phyloP scores from a whole-genome alignment of 2,797 vertebrate genomes.

The Gymnodraco acuticeps region DNA sequence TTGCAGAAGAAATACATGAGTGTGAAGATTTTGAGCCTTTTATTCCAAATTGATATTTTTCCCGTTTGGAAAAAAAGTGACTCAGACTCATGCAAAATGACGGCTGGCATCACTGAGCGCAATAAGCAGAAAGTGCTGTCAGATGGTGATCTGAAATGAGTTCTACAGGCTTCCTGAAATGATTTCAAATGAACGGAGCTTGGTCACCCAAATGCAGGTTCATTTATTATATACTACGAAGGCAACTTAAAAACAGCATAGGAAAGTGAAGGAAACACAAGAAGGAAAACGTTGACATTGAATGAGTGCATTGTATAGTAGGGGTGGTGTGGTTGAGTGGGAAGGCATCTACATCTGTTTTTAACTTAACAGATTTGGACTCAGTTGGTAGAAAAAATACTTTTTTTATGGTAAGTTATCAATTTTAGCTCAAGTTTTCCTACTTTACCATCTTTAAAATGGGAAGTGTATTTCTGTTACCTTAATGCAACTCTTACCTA shows the following conservation, averaged over 20 bases:
- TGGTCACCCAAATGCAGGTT: neutral
- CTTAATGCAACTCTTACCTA: slow-evolving; percentile 27
- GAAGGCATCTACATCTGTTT: slow-evolving; percentile 64
- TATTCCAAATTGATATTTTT: slow-evolving; percentile 52
- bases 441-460: slow-evolving; percentile 40
- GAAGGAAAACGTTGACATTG: slow-evolving; percentile 23
- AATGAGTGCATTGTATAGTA: slow-evolving; percentile 40
- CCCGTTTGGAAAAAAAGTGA: slow-evolving; percentile 20
- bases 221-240: neutral
- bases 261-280: slow-evolving; percentile 28
- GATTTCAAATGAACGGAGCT: neutral
- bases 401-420: slow-evolving; percentile 44
- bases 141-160: slow-evolving; percentile 45
- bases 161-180: slow-evolving; percentile 17
- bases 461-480: slow-evolving; percentile 37
- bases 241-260: slow-evolving; percentile 1
- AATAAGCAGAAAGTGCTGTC: slow-evolving; percentile 49
- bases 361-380: slow-evolving; percentile 56
- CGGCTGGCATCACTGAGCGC: slow-evolving; percentile 32
- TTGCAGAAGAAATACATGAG: slow-evolving; percentile 35
- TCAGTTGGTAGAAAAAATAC: slow-evolving; percentile 26
- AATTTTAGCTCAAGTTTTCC: slow-evolving; percentile 41
- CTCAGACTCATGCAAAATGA: slow-evolving; percentile 26
- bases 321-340: slow-evolving; percentile 42
- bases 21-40: slow-evolving; percentile 37